Evolutionary conservation across 2,113 vertebrate species (phyloP), one percentile per base, ranked within the genome.

Genomic region (Catharus minimus): DNA sequence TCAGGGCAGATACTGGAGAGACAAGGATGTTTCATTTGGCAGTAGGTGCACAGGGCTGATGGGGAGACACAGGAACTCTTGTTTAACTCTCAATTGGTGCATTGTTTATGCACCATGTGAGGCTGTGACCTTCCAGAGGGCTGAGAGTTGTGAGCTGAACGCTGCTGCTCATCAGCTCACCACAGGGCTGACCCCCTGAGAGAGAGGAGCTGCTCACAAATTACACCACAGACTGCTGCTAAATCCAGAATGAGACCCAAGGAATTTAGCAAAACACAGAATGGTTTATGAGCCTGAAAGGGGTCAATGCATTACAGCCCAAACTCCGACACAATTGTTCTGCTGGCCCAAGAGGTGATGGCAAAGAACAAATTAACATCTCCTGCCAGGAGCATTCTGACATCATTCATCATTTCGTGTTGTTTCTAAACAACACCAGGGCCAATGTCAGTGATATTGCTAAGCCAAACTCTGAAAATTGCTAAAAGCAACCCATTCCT

Each of bases 1-100:
- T 92, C 89, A 95, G 87, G 52, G 75, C 90, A 95, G 80, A 90
- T 86, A 76, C 80, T 79, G 80, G 83, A 58, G 66, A 88, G 94
- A 86, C 73, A 72, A 61, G 6, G 22, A 39, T 77, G 86, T 95
- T 95, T 84, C 94, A 9, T 47, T 91, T 95, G 92, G 95, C 92
- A 78, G 16, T 44, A 78, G 80, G 92, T 86, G 88, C 90, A 75
- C 33, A 26, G 76, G 81, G n/a, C 66, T 38, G 80, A 71, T 13
- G 67, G 46, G 73, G 32, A 74, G 41, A 95, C 85, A 92, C 72
- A 95, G 95, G n/a, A 81, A 76, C 38, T 81, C 77, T 90, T 95
- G 92, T 94, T 72, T 65, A 22, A 75, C 60, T 91, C 81, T 94
- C 86, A 95, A 61, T 12, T 38, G 81, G 55, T 12, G 82, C 88